These are phyloP conservation scores for Platycnemis pennipes DNA, from an alignment of 2,888 invertebrate genomes.

Conservation along the genomic window DNA sequence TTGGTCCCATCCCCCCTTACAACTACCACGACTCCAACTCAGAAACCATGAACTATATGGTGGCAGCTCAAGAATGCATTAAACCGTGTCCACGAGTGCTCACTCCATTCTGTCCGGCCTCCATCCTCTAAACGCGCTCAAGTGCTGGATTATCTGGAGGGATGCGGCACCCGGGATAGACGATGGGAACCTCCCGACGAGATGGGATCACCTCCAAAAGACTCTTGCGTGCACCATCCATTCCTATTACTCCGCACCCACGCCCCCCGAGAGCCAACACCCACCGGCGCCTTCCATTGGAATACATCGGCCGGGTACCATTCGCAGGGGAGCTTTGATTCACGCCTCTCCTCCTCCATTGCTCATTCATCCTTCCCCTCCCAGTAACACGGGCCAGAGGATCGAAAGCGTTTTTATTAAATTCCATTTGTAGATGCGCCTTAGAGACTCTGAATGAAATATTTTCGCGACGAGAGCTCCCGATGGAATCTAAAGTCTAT, in stretches of 20 bases:
- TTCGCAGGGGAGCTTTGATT: neutral
- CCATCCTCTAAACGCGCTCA: neutral
- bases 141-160: neutral
- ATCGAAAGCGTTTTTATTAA: conserved; percentile 16
- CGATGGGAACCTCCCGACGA: conserved; percentile 2
- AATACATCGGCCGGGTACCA: neutral
- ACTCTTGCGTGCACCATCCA: neutral
- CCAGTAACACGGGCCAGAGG: neutral
- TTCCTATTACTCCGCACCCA: conserved; percentile 62
- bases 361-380: neutral
- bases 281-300: neutral
- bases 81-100: neutral
- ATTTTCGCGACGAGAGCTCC: neutral
- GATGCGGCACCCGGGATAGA: conserved; percentile 17
- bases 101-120: neutral
- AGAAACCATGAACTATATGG: too few species aligned
- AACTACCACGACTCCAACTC: too few species aligned
- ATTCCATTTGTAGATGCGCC: neutral
- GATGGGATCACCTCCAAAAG: conserved; percentile 49
- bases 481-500: neutral
- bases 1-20: too few species aligned
- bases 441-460: neutral
- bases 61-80: neutral
- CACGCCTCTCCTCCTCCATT: neutral
- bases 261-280: neutral